Evolutionary conservation across 2,888 invertebrate species (phyloP).

Genomic region (Eupithecia subfuscata): DNA sequence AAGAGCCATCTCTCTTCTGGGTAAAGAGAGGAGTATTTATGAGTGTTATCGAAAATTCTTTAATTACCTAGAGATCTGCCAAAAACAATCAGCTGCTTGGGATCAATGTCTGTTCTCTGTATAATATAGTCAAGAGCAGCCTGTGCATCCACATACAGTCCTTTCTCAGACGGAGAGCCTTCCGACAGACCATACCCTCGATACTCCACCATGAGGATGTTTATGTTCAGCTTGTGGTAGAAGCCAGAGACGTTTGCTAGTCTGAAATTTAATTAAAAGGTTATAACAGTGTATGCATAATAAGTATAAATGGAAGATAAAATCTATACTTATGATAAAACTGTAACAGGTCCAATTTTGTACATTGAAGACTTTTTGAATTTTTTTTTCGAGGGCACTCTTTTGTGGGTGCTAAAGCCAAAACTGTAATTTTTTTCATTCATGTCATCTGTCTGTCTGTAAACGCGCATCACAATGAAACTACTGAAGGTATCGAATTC

Average conservation of each 20-base stretch:
- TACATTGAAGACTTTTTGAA: too few relatives aligned
- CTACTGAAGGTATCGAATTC: too few relatives aligned
- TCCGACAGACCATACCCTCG: constrained; percentile 97
- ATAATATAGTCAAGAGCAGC: constrained; percentile 93
- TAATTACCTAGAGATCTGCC: constrained; percentile 92
- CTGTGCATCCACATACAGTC: constrained; percentile 94
- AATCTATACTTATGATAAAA: too few relatives aligned
- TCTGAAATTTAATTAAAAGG: constrained; percentile 70
- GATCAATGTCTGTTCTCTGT: constrained; percentile 92
- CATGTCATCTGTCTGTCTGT: too few relatives aligned
- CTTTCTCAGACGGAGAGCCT: constrained; percentile 93
- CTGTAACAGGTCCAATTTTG: too few relatives aligned
- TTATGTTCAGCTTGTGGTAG: constrained; percentile 91
- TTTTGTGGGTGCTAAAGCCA: too few relatives aligned
- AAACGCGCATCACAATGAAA: too few relatives aligned
- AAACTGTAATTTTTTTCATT: too few relatives aligned
- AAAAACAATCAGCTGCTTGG: constrained; percentile 93
- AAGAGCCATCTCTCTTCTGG: not conserved
- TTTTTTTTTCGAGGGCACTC: too few relatives aligned
- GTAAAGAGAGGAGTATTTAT: too few relatives aligned
- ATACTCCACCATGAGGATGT: constrained; percentile 96
- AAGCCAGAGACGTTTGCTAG: constrained; percentile 94
- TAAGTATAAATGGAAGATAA: not conserved
- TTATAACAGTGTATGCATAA: not conserved
- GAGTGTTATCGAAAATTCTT: not conserved